Evolutionary conservation across 2,888 invertebrate genomes (phyloP).

Genomic region (Oscheius sp.): DNA sequence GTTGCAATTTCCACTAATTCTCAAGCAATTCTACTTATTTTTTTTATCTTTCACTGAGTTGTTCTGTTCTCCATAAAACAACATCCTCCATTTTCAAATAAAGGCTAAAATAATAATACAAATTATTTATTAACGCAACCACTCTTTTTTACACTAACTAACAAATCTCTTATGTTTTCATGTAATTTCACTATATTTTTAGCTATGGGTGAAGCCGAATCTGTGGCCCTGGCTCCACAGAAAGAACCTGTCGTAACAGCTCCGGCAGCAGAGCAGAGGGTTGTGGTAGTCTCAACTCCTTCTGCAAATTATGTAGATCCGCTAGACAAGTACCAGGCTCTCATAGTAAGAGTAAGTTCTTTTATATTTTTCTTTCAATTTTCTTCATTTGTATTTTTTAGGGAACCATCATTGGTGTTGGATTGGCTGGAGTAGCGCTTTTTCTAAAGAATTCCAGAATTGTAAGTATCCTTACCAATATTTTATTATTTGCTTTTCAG

Average conservation of each 20-base stretch:
- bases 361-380: background rate
- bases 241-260: background rate
- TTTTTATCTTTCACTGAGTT: no score
- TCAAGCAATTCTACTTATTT: no score
- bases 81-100: no score
- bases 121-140: no score
- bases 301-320: slow-evolving; percentile 52
- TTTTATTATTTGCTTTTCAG: slow-evolving; percentile 38
- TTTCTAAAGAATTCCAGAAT: slow-evolving; percentile 65
- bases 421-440: slow-evolving; percentile 61
- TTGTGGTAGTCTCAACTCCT: background rate
- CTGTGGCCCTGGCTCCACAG: slow-evolving; percentile 23
- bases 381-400: slow-evolving; percentile 35
- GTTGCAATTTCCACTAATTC: no score
- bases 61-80: no score
- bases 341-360: slow-evolving; percentile 59
- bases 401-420: slow-evolving; percentile 67
- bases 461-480: slow-evolving; percentile 39
- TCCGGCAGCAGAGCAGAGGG: slow-evolving; percentile 2
- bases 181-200: background rate
- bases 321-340: slow-evolving; percentile 58
- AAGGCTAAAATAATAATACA: no score
- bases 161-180: background rate
- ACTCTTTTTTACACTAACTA: background rate
- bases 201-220: slow-evolving; percentile 30